phyloP scores from a whole-genome alignment of 2,888 invertebrate species.

The Pterostichus niger region DNA sequence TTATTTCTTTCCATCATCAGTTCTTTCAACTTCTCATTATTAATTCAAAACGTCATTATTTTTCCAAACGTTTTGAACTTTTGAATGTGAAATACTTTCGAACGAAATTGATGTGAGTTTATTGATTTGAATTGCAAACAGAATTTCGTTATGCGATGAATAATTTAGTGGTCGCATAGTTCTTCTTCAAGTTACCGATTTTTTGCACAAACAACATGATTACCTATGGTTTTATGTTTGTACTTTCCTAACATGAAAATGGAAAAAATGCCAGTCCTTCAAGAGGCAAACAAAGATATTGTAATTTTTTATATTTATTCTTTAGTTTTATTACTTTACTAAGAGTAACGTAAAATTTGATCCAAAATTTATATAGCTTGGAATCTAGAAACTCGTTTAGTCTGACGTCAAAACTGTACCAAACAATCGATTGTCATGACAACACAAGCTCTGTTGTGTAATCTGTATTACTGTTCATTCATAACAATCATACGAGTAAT shows the following conservation, averaged over 20 bases:
- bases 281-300: neutral
- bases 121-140: constrained; percentile 5
- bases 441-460: too few species aligned
- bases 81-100: constrained; percentile 29
- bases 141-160: neutral
- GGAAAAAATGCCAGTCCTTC: neutral
- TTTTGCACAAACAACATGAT: constrained; percentile 35
- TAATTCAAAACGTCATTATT: constrained; percentile 26
- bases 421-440: too few species aligned
- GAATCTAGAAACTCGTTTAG: too few species aligned
- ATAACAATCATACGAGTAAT: too few species aligned
- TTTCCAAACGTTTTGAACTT: neutral
- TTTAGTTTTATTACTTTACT: too few species aligned
- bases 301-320: too few species aligned
- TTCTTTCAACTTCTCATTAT: constrained; percentile 32
- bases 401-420: too few species aligned
- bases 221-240: constrained; percentile 2
- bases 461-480: too few species aligned
- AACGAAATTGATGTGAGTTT: constrained; percentile 13
- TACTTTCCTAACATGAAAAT: neutral
- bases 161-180: constrained; percentile 15
- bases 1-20: neutral
- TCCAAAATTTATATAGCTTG: too few species aligned
- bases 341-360: too few species aligned
- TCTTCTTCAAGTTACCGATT: neutral